Percentiles rank a stretch among this genome's conserved stretches.
Evolutionary conservation across 2,888 invertebrate genomes (phyloP).

Genomic region (Drosophila kuntzei): DNA sequence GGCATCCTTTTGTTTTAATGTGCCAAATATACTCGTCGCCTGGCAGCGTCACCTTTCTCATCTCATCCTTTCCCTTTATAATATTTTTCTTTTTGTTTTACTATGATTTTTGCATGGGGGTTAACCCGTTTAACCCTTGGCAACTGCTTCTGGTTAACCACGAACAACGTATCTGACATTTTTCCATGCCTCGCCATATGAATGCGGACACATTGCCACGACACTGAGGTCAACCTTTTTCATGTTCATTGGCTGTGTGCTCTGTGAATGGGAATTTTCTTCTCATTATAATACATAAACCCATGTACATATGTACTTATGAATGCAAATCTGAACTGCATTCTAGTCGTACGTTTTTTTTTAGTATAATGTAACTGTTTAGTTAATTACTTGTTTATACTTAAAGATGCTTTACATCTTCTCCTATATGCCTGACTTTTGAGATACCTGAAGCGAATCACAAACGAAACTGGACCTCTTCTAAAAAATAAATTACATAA

Average conservation of each 20-base stretch:
- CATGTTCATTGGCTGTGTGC: slow-evolving; percentile 66
- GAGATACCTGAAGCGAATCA: no score
- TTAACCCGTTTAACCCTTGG: slow-evolving; percentile 78
- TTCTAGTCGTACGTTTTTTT: slow-evolving; percentile 12
- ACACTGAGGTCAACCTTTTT: slow-evolving; percentile 78
- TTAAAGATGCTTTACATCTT: no score
- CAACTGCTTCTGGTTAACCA: slow-evolving; percentile 74
- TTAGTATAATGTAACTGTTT: slow-evolving; percentile 2
- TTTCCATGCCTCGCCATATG: slow-evolving; percentile 40
- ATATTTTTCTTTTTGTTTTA: slow-evolving; percentile 35
- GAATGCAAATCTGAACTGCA: slow-evolving; percentile 9
- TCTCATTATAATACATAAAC: slow-evolving; percentile 11
- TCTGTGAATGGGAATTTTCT: slow-evolving; percentile 24
- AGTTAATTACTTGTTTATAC: background rate
- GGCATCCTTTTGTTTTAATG: slow-evolving; percentile 77
- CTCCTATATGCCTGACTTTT: no score
- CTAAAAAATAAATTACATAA: no score
- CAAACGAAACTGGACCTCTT: no score
- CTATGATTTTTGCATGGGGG: slow-evolving; percentile 59
- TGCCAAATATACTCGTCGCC: slow-evolving; percentile 71
- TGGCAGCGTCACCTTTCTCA: slow-evolving; percentile 49
- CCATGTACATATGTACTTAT: background rate
- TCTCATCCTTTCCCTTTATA: slow-evolving; percentile 18
- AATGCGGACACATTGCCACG: slow-evolving; percentile 66
- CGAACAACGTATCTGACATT: slow-evolving; percentile 67